These are phyloP conservation scores for Stratiomys singularior DNA, from an alignment of 2,888 invertebrate genomes.

Conservation along the genomic window DNA sequence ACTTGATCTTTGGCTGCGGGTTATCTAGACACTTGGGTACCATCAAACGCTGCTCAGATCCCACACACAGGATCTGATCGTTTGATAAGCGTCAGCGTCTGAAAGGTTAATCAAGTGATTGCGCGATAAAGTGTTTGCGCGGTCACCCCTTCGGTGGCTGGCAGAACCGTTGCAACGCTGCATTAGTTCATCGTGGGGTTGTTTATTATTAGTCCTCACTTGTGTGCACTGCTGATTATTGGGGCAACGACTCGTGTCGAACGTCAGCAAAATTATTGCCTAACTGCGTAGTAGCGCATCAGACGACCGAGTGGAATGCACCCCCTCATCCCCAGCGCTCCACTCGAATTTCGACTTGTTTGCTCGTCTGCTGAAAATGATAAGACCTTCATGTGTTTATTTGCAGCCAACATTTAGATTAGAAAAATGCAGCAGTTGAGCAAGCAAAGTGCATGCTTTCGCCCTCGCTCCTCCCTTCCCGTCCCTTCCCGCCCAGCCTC, in stretches of 20 bases:
- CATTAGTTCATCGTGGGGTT: slow-evolving; percentile 3
- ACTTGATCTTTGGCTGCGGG: slow-evolving; percentile 12
- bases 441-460: slow-evolving; percentile 8
- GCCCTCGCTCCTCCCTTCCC: background rate
- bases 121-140: slow-evolving; percentile 16
- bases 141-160: background rate
- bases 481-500: too few relatives aligned
- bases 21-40: slow-evolving; percentile 33
- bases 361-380: background rate
- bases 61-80: background rate
- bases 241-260: slow-evolving; percentile 20
- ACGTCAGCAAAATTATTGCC: slow-evolving; percentile 22
- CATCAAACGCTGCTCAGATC: background rate
- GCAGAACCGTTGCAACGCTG: background rate
- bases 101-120: slow-evolving; percentile 23
- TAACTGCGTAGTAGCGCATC: slow-evolving; percentile 27
- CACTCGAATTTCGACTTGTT: slow-evolving; percentile 14
- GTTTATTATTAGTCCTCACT: slow-evolving; percentile 22
- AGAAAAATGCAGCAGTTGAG: slow-evolving; percentile 7
- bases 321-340: background rate
- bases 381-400: background rate
- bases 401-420: slow-evolving; percentile 17
- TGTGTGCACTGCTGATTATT: slow-evolving; percentile 13
- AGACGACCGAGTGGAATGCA: background rate
- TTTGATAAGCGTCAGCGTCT: slow-evolving; percentile 12